These are phyloP conservation scores for Tortrix viridana DNA, from an alignment of 2,888 invertebrate species.

Conservation along the genomic window DNA sequence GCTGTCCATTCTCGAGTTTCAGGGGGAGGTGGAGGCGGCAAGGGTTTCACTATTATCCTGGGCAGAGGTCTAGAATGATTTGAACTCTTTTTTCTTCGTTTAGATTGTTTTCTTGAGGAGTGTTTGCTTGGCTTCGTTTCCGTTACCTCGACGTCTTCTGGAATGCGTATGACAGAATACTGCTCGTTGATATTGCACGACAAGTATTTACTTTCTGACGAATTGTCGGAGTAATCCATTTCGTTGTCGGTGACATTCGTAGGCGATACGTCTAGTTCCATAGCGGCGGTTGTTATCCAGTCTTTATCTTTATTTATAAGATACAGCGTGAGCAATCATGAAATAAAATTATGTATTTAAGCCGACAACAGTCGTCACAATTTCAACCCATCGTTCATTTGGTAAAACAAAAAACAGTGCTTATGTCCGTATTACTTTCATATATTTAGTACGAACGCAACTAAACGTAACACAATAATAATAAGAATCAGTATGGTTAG, in stretches of 20 bases:
- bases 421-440: conserved; percentile 45
- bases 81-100: conserved; percentile 91
- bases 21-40: conserved; percentile 86
- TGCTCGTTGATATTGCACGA: conserved; percentile 72
- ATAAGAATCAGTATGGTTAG: conserved; percentile 47
- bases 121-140: conserved; percentile 88
- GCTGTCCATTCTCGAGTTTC: conserved; percentile 79
- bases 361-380: conserved; percentile 75
- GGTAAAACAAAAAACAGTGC: conserved; percentile 46
- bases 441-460: conserved; percentile 40
- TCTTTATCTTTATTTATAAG: conserved; percentile 45
- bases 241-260: conserved; percentile 59
- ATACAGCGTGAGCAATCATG: conserved; percentile 46
- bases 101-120: conserved; percentile 88
- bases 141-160: conserved; percentile 67
- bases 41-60: conserved; percentile 92
- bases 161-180: conserved; percentile 75
- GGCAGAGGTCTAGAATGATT: conserved; percentile 87
- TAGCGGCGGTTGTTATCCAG: conserved; percentile 51
- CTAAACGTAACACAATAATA: conserved; percentile 57
- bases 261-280: conserved; percentile 76
- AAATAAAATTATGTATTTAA: conserved; percentile 62
- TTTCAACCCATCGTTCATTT: conserved; percentile 78
- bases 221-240: conserved; percentile 72
- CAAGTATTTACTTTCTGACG: conserved; percentile 70